Base-by-base conservation (phyloP, 2,113 vertebrate species). In the Morone chrysops region DNA sequence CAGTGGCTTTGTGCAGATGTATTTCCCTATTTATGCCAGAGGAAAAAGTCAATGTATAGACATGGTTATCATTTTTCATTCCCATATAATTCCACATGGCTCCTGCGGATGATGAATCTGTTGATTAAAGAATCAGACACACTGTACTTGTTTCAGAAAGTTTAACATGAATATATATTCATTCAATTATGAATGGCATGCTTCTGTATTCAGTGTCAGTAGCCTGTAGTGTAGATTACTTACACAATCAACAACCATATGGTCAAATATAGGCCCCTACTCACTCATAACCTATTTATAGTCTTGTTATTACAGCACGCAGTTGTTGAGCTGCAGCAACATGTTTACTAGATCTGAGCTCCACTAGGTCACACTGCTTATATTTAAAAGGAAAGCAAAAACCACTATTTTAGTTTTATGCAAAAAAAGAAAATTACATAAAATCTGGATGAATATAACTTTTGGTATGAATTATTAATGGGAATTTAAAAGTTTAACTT, bases 231-330 rank as follows among this genome's bases (percentile, higher is more conserved):
- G n/a, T 3, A 25, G 41, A 14, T 65, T 43, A 48, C 47, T 48
- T 31, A 38, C 68, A 82, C 70, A 75, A 69, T 85, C 48, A 45
- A n/a, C 0, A 13, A 36, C 75, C 72, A 22, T 70, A 41, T 16
- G 45, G 43, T 86, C 57, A 82, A 68, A 83, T 70, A 70, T 61
- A 75, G 83, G 38, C 50, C 43, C 8, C 14, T 38, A 4, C 59
- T 60, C 45, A 36, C 59, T 76, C 84, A 50, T 22, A 43, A 22
- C 31, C 84, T 92, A 90, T 92, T 91, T 72, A 85, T 90, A 92
- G 90, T 36, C 12, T 11, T 63, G 72, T 48, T 75, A 57, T 66
- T 85, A 84, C 70, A 73, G 71, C 80, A 43, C 45, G 14, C 72
- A 67, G 77, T 70, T 87, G 68, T 85, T 66, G 78, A 31, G 68